Percentiles rank a stretch among this genome's conserved stretches.
Conservation (phyloP, 1,140 invertebrate species). For the Drosophila erecta region DNA sequence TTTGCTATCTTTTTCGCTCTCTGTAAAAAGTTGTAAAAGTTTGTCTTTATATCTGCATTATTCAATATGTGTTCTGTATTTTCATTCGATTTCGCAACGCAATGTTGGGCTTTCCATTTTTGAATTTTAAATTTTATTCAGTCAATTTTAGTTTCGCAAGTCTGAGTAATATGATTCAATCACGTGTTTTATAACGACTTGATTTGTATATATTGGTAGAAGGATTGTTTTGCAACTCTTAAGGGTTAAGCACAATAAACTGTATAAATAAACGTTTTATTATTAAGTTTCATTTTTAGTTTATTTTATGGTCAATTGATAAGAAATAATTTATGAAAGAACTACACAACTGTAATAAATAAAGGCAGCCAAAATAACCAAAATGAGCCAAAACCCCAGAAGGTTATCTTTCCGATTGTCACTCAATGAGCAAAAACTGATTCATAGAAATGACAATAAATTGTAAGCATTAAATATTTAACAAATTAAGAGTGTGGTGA, state of each 20-base stretch:
- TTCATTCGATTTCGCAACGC: conserved; percentile 19
- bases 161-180: not conserved
- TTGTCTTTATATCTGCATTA: not conserved
- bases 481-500: not conserved
- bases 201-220: not conserved
- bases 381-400: too few species aligned
- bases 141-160: conserved; percentile 6
- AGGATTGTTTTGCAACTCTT: too few species aligned
- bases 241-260: too few species aligned
- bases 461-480: not conserved
- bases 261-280: not conserved
- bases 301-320: conserved; percentile 7
- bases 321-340: conserved; percentile 16
- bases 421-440: conserved; percentile 18
- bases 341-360: conserved; percentile 16
- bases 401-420: conserved; percentile 27
- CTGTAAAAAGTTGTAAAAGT: not conserved
- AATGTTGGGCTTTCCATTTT: conserved; percentile 34
- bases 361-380: conserved; percentile 13
- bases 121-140: conserved; percentile 8
- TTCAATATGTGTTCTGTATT: not conserved
- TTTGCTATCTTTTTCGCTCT: not conserved
- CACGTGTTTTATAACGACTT: conserved; percentile 7
- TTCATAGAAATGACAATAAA: conserved; percentile 8
- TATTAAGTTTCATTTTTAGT: not conserved